Evolutionary conservation across 2,888 invertebrate species (phyloP), one percentile per base, ranked within the genome.

Genomic region (Lycophotia porphyrea): DNA sequence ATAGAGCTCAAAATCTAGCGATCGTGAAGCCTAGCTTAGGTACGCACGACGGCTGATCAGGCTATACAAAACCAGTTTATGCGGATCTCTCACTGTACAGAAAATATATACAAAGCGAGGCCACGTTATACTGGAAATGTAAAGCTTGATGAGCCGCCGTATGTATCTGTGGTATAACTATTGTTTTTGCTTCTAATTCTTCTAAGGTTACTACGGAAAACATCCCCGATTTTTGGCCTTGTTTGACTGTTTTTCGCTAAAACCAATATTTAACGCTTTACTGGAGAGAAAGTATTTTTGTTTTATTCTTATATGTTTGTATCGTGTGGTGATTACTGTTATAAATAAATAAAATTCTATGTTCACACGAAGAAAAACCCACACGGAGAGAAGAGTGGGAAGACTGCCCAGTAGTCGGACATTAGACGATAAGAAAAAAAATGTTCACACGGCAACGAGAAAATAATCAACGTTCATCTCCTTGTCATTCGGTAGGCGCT

Each of bases 1-100:
- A 55, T 55, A 13, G n/a, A 5, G 34, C 8, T 44, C 42, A 34
- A 76, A 34, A 76, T 27, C 24, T 42, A 11, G 76, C n/a, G 8
- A 58, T 52, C 47, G 18, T 75, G 60, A 31, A 42, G 60, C 34
- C 2, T 21, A 76, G 34, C 27, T 49, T n/a, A 67, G 47, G 47
- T 24, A 24, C 1, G n/a, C n/a, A n/a, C n/a, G n/a, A n/a, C n/a
- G n/a, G n/a, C n/a, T n/a, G n/a, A n/a, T n/a, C n/a, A n/a, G n/a
- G n/a, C n/a, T n/a, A n/a, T n/a, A n/a, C n/a, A n/a, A n/a, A n/a
- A n/a, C n/a, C n/a, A n/a, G n/a, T n/a, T n/a, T n/a, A n/a, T n/a
- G n/a, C n/a, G n/a, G n/a, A n/a, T n/a, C n/a, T n/a, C n/a, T n/a
- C n/a, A n/a, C n/a, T n/a, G n/a, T n/a, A n/a, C n/a, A n/a, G n/a